A percentile compares a stretch with the other conserved stretches of the same genome.
Evolutionary conservation across 2,888 invertebrate species (phyloP).

Genomic region (Hydrotaea diabolus): DNA sequence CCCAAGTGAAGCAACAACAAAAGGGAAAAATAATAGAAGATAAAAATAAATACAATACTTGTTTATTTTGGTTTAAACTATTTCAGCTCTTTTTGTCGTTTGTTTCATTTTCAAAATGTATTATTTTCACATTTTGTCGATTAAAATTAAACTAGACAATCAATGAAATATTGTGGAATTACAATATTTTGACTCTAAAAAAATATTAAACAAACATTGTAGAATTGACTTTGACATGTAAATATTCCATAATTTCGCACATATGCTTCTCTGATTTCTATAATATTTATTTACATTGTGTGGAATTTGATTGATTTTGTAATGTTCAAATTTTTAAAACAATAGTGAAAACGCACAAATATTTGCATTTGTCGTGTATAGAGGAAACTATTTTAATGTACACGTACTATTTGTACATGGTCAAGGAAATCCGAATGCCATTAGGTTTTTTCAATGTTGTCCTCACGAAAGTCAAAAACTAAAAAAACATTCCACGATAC

Average conservation of each 20-base stretch:
- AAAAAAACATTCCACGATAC: not conserved
- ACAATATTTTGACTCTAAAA: not conserved
- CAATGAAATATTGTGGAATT: not conserved
- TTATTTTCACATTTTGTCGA: not conserved
- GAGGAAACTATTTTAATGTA: not conserved
- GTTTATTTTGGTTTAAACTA: not conserved
- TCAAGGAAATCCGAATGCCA: not conserved
- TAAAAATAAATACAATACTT: not conserved
- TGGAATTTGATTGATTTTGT: conserved; percentile 18
- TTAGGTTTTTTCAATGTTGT: not conserved
- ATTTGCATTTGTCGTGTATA: not conserved
- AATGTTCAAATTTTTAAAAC: conserved; percentile 1
- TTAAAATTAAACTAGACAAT: not conserved
- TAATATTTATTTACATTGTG: conserved; percentile 5
- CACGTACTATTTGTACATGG: no score
- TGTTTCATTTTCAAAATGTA: not conserved
- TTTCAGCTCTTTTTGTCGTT: not conserved
- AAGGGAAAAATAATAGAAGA: not conserved
- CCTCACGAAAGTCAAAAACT: not conserved
- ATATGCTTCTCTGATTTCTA: no score
- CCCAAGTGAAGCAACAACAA: not conserved
- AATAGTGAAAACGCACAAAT: not conserved
- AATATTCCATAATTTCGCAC: not conserved
- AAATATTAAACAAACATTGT: not conserved
- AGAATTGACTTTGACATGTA: not conserved